A percentile compares a stretch with the other conserved stretches of the same genome.
phyloP scores from a whole-genome alignment of 35 echinoderm and acorn worm genomes.

The Lytechinus pictus region DNA sequence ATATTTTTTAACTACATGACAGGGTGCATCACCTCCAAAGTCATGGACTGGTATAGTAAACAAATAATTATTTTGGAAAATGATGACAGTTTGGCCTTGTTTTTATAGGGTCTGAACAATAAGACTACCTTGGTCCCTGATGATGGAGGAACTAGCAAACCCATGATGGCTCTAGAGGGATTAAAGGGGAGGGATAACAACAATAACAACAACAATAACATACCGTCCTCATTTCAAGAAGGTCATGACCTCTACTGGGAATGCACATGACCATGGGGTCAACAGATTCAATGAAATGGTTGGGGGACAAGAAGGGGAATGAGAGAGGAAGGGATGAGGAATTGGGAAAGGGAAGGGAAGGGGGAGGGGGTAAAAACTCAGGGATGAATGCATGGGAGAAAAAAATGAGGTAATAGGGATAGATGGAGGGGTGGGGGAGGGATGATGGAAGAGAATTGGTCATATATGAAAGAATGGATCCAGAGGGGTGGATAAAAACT shows the following conservation, averaged over 20 bases:
- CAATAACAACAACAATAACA: constrained; percentile 19
- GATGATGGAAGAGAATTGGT: not conserved
- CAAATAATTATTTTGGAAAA: not conserved
- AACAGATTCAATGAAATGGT: not conserved
- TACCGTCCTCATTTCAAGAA: not conserved
- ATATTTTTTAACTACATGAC: no score
- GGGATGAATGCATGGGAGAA: no score
- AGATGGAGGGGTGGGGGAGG: not conserved
- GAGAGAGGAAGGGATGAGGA: not conserved
- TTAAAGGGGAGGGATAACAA: not conserved
- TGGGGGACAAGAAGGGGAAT: no score
- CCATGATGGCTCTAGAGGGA: not conserved
- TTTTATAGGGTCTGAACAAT: not conserved
- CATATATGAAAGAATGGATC: not conserved
- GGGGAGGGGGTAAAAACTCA: no score
- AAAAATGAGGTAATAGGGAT: no score
- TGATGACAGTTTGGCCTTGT: not conserved
- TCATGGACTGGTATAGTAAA: no score
- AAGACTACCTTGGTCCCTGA: not conserved
- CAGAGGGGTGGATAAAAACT: not conserved
- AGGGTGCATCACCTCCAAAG: no score
- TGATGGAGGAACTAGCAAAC: not conserved
- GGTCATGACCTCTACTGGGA: not conserved
- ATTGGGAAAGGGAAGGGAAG: not conserved
- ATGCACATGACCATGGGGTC: constrained; percentile 8